Base-by-base conservation (phyloP, 2,888 invertebrate genomes). In the Philereme vetulata region DNA sequence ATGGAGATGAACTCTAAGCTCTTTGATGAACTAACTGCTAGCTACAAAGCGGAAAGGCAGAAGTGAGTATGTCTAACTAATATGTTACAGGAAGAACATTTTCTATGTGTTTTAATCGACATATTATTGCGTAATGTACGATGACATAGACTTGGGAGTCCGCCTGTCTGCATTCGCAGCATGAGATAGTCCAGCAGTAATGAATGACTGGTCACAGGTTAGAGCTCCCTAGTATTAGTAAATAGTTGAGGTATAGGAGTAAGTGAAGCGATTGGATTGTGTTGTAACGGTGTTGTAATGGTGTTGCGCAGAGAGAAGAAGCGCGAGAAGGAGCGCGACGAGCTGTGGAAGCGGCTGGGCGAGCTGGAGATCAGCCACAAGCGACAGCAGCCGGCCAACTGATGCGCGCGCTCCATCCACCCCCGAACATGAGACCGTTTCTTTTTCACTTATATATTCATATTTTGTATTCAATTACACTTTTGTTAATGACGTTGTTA, bases 1-100 rank as follows among this genome's bases (percentile, higher is more conserved):
- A 99, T 99, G 99, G 99, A 99, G 93, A 99, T 99, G 99, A 99
- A 99, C 94, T 98, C 98, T 84, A 99, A 98, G 92, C 94, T 99
- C 74, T 99, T 99, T 85, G 99, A 99, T 89, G 99, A 99, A 93
- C 95, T 99, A 88, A 98, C 99, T 83, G 96, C 98, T 82, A 98
- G 98, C 93, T 99, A 99, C 93, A 99, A 99, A 93, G 97, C 98
- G 81, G 99, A 99, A 93, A 94, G 99, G 93, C 99, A 99, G 95
- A 99, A 98, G 99, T 99, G 92, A 95, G 96, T 93, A 50, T 11
- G 32, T 5, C 21, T 40, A 4, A 11, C 8, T 4, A 32, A 1
- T 21, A 3, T 40, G 3, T 4, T 36, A 21, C 21, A 21, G 21
- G 21, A 21, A 21, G 21, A 21, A 21, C 21, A 21, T 21, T 21